phyloP scores from a whole-genome alignment of 2,113 vertebrate species.

The Cheirogaleus medius region DNA sequence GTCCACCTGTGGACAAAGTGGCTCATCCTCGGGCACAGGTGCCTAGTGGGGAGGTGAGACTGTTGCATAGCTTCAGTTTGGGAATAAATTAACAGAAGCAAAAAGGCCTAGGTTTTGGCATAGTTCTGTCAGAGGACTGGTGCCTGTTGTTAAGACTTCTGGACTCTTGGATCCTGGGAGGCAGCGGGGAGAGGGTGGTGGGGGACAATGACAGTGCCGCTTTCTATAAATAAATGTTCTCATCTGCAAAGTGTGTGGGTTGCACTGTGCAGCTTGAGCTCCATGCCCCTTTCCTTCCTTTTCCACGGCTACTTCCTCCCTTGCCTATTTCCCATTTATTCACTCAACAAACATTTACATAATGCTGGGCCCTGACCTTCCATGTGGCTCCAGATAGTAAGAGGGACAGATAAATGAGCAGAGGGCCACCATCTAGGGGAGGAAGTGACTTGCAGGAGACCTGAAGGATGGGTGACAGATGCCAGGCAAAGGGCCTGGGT shows the following conservation, averaged over 20 bases:
- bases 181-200: neutral
- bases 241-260: neutral
- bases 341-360: neutral
- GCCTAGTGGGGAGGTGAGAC: neutral
- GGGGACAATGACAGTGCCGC: rapidly evolving
- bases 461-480: neutral
- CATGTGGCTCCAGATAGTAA: neutral
- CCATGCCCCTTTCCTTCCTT: neutral
- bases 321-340: neutral
- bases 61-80: neutral
- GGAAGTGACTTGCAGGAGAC: neutral
- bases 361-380: neutral
- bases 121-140: neutral
- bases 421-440: neutral
- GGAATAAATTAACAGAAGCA: neutral
- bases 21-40: neutral
- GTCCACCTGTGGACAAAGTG: rapidly evolving
- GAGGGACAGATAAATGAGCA: neutral
- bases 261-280: neutral
- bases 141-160: neutral
- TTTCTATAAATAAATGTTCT: neutral
- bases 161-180: neutral
- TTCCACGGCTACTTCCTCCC: neutral
- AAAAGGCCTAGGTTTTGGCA: neutral
- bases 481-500: neutral